Conservation (phyloP, 2,888 invertebrate species). For the Leptinotarsa tumamoca region DNA sequence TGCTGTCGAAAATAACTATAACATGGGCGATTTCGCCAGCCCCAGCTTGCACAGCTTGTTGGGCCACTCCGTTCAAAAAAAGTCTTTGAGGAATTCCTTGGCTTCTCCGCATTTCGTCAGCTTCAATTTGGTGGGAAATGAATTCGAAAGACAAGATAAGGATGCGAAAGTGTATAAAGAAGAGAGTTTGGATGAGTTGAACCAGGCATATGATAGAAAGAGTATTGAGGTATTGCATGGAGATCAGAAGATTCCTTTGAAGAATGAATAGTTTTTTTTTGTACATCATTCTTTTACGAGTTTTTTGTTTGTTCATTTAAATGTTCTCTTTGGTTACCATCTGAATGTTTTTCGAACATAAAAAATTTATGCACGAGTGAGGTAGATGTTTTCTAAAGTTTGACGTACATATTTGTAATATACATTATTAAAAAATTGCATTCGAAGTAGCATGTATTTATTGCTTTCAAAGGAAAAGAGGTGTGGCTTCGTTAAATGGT, state of each 20-base stretch:
- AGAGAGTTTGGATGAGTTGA: conserved; percentile 31
- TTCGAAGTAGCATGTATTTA: too few species aligned
- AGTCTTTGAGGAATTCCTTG: conserved; percentile 14
- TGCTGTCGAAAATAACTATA: conserved; percentile 12
- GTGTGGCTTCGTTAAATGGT: too few species aligned
- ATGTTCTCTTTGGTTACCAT: not conserved
- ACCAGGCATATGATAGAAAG: conserved; percentile 27
- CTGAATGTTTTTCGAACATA: not conserved
- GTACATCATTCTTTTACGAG: not conserved
- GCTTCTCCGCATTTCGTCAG: not conserved
- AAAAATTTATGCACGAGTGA: not conserved
- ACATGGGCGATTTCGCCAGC: conserved; percentile 11
- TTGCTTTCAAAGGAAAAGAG: too few species aligned
- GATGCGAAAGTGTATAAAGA: conserved; percentile 23
- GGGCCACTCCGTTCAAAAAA: conserved; percentile 15
- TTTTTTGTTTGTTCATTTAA: not conserved
- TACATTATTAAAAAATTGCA: too few species aligned
- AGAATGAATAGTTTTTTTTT: conserved; percentile 4
- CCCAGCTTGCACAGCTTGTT: conserved; percentile 27
- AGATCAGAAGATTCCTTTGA: conserved; percentile 25
- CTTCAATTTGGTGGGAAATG: not conserved
- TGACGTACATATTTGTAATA: too few species aligned
- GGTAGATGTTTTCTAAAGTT: too few species aligned
- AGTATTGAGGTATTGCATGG: conserved; percentile 33
- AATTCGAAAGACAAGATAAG: conserved; percentile 1